Conservation (phyloP, 2,888 invertebrate genomes). For the Cantharis rufa region DNA sequence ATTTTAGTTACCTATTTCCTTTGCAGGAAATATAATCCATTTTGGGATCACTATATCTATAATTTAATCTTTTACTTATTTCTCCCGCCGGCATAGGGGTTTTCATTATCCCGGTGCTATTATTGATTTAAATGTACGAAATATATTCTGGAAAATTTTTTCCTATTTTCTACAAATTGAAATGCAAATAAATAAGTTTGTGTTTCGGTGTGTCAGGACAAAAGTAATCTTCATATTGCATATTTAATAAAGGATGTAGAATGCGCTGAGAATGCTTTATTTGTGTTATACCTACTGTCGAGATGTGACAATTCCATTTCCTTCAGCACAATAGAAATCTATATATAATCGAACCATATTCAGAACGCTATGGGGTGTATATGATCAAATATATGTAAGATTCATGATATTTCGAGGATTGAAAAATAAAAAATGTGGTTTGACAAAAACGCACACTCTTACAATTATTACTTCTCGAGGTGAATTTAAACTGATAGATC, state of each 20-base stretch:
- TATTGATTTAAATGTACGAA: not conserved
- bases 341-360: constrained; percentile 34
- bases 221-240: constrained; percentile 32
- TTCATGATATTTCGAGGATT: constrained; percentile 13
- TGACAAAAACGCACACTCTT: not conserved
- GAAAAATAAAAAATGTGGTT: constrained; percentile 3
- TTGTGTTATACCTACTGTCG: constrained; percentile 28
- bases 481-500: not conserved
- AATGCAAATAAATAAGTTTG: not conserved
- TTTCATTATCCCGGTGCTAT: not conserved
- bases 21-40: not conserved
- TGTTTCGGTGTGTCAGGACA: constrained; percentile 18
- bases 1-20: not conserved
- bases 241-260: constrained; percentile 33
- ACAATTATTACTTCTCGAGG: not conserved
- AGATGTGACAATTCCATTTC: constrained; percentile 36
- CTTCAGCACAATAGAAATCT: constrained; percentile 32
- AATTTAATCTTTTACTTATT: not conserved
- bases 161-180: not conserved
- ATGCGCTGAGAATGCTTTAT: constrained; percentile 31
- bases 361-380: constrained; percentile 21
- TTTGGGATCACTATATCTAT: not conserved
- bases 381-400: constrained; percentile 22
- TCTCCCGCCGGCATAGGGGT: not conserved
- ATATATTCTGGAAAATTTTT: not conserved